Conservation (phyloP, 2,113 vertebrate species). For the Calypte anna region DNA sequence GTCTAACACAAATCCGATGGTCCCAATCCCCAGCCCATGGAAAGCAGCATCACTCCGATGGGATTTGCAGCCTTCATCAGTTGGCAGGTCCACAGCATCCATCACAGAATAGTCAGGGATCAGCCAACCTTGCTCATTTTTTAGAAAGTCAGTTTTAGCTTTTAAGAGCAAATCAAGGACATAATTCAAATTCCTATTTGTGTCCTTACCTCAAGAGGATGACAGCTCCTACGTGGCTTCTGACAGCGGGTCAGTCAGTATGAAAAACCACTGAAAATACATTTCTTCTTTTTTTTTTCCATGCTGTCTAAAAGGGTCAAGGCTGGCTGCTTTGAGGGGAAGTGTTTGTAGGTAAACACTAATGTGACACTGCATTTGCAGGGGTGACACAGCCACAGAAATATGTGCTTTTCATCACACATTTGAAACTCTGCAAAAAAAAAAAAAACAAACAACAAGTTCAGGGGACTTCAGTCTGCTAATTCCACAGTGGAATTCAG, state of each 20-base stretch:
- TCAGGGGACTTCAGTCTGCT: not conserved
- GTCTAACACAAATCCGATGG: not conserved
- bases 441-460: not conserved
- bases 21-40: not conserved
- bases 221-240: not conserved
- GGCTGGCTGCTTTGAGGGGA: not conserved
- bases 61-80: not conserved
- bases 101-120: not conserved
- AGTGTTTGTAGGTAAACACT: slow-evolving; percentile 32
- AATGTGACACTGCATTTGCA: not conserved
- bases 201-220: not conserved
- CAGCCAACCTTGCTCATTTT: not conserved
- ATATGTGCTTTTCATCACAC: not conserved
- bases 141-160: not conserved
- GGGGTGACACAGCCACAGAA: slow-evolving; percentile 1
- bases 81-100: not conserved
- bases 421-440: not conserved
- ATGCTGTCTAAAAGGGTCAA: slow-evolving; percentile 19
- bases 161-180: not conserved
- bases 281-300: not conserved
- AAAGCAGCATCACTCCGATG: accelerated
- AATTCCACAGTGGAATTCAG: not conserved
- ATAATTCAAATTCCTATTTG: not conserved
- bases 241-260: slow-evolving; percentile 15
- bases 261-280: not conserved